These are phyloP conservation scores for Syrista parreyssii DNA, from an alignment of 2,888 invertebrate species.

Conservation along the genomic window DNA sequence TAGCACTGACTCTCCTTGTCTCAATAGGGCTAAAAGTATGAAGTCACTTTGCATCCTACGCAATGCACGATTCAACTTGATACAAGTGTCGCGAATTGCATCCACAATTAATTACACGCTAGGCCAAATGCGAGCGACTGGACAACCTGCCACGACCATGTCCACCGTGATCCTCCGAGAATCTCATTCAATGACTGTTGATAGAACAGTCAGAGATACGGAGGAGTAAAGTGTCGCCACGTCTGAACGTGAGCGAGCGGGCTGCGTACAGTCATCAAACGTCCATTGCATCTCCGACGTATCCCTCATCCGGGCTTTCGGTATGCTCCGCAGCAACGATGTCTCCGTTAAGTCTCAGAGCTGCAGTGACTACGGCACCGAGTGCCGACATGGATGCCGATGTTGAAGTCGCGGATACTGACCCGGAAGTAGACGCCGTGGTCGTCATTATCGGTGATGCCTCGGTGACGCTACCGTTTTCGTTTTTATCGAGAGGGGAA, in stretches of 20 bases:
- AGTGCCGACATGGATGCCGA: conserved; percentile 37
- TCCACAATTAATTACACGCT: too few species aligned
- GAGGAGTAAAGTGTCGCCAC: background rate
- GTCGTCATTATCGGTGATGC: conserved; percentile 48
- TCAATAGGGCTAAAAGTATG: too few species aligned
- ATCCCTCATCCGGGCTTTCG: conserved; percentile 89
- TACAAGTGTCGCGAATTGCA: too few species aligned
- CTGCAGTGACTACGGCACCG: conserved; percentile 69
- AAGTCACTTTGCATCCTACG: too few species aligned
- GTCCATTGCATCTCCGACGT: conserved; percentile 78
- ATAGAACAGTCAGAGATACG: background rate
- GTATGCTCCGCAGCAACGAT: conserved; percentile 68
- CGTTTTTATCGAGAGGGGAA: conserved; percentile 64
- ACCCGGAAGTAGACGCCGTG: conserved; percentile 33
- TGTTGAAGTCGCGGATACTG: too few species aligned
- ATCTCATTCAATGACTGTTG: too few species aligned
- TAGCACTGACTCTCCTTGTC: too few species aligned
- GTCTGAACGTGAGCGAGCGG: background rate
- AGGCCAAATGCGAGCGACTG: too few species aligned
- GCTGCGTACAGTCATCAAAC: conserved; percentile 48
- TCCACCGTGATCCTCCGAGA: too few species aligned
- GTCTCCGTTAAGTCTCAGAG: conserved; percentile 59
- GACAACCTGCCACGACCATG: too few species aligned
- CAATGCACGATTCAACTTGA: too few species aligned
- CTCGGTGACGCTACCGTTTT: conserved; percentile 55